Conservation (phyloP, 2,113 vertebrate species). For the Upupa epops region DNA sequence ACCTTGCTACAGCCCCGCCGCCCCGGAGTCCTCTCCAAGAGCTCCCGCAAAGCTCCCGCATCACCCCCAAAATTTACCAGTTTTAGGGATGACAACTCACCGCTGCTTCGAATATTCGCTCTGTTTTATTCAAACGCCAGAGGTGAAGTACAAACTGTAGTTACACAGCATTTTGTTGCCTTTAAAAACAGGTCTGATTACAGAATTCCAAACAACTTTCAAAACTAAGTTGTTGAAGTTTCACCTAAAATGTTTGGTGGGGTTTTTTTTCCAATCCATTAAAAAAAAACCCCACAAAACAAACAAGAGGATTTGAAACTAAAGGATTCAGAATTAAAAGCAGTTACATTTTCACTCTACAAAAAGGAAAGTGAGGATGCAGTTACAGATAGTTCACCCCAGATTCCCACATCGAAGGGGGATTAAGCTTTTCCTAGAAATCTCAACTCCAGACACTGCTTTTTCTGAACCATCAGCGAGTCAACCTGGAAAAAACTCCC, state of each 20-base stretch:
- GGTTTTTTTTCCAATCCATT: not conserved
- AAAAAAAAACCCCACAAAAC: no score
- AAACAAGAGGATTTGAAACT: slow-evolving; percentile 4
- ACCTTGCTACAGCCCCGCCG: not conserved
- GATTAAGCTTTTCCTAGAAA: not conserved
- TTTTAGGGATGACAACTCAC: not conserved
- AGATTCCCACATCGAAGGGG: not conserved
- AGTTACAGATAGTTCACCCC: not conserved
- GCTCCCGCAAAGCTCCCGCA: no score
- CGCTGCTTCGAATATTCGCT: not conserved
- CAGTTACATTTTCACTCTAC: slow-evolving; percentile 45
- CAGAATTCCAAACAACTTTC: slow-evolving; percentile 70
- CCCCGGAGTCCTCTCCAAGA: not conserved
- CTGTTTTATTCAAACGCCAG: slow-evolving; percentile 73
- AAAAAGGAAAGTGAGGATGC: slow-evolving; percentile 64
- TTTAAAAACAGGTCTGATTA: slow-evolving; percentile 70
- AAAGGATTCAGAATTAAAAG: slow-evolving; percentile 45
- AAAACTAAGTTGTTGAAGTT: slow-evolving; percentile 69
- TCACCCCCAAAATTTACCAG: rapidly evolving
- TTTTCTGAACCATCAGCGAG: not conserved
- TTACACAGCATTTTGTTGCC: slow-evolving; percentile 57
- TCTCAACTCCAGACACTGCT: not conserved
- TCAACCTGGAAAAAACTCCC: not conserved
- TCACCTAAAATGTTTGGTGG: slow-evolving; percentile 9
- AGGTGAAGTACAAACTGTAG: slow-evolving; percentile 71